Base-by-base conservation (phyloP, 2,797 vertebrate species). In the Pangasius sanitwongsei region DNA sequence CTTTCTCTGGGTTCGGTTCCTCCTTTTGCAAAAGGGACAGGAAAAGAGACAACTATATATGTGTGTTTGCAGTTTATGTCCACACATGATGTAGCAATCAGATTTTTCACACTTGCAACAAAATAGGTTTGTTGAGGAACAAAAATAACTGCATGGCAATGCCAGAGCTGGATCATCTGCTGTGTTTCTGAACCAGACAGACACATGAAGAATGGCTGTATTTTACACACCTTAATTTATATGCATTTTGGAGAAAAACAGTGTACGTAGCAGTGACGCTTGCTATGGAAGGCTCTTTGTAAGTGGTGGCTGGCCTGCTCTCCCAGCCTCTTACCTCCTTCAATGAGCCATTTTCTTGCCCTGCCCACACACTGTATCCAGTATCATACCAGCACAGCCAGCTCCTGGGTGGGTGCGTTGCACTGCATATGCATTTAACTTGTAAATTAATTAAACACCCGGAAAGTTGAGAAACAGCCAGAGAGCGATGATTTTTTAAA, bases 261-360 rank as follows among this genome's bases (percentile, higher is more conserved):
- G 95, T 95, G 95, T 94, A 95, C 93, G 94, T 94, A 94, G 95
- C 94, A 94, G 94, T 93, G 95, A 95, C 93, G 95, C 94, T 94
- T 94, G 95, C 92, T 93, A 94, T 95, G 95, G 95, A 95, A 96
- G 94, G 94, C 94, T 95, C 93, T 94, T 94, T 94, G 94, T 94
- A 93, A 95, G 93, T 92, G 93, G 94, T 92, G 95, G 93, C 94
- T 93, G 93, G 94, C 91, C 92, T 90, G 93, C 94, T 88, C 89
- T 67, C 85, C 86, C 84, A 72, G 91, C 88, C 92, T 94, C 93
- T 93, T 93, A 92, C 91, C 93, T 93, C 93, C 93, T 92, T 94
- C 94, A 91, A 92, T 92, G 89, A 89, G 93, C 93, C 94, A 92
- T 83, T 92, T 95, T 96, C 94, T 94, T 93, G 90, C 91, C 92